Percentiles rank a stretch among this genome's conserved stretches.
phyloP scores from a whole-genome alignment of 1,140 invertebrate species.

The Paramacrobiotus metropolitanus region DNA sequence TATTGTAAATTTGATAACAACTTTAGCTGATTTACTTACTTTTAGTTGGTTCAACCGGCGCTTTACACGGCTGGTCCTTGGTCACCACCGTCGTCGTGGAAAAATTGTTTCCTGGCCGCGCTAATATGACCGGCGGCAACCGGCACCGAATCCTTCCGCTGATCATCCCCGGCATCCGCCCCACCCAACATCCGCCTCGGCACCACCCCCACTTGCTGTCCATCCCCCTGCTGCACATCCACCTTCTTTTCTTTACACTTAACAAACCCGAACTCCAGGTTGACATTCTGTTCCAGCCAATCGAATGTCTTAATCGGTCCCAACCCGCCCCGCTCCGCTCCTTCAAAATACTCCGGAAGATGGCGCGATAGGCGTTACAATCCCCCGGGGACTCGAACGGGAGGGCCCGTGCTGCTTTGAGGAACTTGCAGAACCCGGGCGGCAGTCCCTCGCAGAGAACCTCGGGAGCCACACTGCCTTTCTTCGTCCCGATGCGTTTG shows the following conservation, averaged over 20 bases:
- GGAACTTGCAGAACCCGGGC: not conserved
- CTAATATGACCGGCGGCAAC: no score
- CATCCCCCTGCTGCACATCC: no score
- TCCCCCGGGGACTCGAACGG: not conserved
- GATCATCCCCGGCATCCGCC: no score
- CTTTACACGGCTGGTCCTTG: no score
- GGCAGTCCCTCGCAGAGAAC: not conserved
- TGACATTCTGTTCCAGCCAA: not conserved
- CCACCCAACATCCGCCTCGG: no score
- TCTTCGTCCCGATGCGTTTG: not conserved
- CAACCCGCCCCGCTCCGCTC: not conserved
- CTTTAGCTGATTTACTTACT: no score
- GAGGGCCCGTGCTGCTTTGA: not conserved
- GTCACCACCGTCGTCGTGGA: no score
- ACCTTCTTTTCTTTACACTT: not conserved
- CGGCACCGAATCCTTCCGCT: no score
- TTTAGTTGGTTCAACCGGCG: no score
- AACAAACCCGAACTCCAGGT: not conserved
- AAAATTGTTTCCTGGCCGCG: no score
- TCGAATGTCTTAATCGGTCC: not conserved
- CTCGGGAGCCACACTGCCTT: not conserved
- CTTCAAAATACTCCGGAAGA: not conserved
- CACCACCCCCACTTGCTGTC: no score
- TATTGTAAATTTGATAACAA: no score
- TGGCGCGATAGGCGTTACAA: not conserved